phyloP scores from a whole-genome alignment of 2,888 invertebrate genomes.

The Drosophila kuntzei region DNA sequence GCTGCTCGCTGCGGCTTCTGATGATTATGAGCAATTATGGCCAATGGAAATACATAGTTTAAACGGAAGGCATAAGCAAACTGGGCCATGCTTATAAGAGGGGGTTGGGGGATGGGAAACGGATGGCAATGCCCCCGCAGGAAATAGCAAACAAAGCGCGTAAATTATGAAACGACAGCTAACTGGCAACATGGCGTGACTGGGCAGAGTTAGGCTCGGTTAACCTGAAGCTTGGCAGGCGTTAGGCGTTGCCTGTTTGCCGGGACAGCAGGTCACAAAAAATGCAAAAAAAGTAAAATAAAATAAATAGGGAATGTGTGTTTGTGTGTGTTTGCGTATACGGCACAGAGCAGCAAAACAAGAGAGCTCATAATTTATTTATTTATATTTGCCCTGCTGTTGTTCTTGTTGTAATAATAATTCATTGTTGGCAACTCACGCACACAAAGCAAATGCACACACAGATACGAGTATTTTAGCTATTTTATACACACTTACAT shows the following conservation, averaged over 20 bases:
- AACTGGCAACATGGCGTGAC: conserved; percentile 75
- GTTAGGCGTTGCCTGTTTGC: conserved; percentile 18
- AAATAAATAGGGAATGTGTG: conserved; percentile 10
- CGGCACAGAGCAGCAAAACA: conserved; percentile 36
- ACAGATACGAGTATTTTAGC: conserved; percentile 10
- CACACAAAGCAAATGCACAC: conserved; percentile 24
- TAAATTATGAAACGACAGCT: conserved; percentile 78
- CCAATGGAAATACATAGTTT: conserved; percentile 54
- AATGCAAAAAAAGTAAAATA: conserved; percentile 54
- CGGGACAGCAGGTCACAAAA: conserved; percentile 44
- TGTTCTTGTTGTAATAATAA: conserved; percentile 74
- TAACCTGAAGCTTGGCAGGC: conserved; percentile 47
- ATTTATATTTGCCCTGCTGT: conserved; percentile 67
- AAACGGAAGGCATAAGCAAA: conserved; percentile 30
- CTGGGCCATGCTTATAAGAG: conserved; percentile 36
- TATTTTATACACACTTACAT: conserved; percentile 14
- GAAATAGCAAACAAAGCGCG: conserved; percentile 78
- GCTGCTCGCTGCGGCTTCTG: conserved; percentile 18
- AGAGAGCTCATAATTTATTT: conserved; percentile 78
- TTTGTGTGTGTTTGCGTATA: conserved; percentile 16
- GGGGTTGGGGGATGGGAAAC: background rate
- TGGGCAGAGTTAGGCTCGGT: conserved; percentile 60
- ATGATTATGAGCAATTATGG: conserved; percentile 69
- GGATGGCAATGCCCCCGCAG: conserved; percentile 56
- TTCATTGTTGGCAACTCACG: conserved; percentile 69